Evolutionary conservation across 1,140 invertebrate genomes (phyloP), one percentile per base, ranked within the genome.

Genomic region (Psix sp.): DNA sequence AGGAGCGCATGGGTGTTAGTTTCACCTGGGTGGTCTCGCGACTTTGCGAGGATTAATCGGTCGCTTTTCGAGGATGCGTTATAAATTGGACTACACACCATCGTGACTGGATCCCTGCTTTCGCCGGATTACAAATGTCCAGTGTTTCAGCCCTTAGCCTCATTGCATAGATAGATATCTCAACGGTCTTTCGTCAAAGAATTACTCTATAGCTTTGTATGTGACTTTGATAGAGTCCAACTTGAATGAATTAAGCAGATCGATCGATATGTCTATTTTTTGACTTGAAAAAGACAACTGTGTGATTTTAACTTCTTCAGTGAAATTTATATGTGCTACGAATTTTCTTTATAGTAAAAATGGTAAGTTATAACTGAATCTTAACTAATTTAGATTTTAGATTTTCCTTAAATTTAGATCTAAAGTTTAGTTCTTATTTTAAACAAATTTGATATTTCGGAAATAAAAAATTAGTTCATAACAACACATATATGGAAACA

Each of bases 131-230:
- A 85, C 80, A 85, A 87, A 86, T 85, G 80, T 82, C 79, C 65
- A 56, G 45, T 75, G 79, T 77, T 79, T 78, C 63, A 77, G 74
- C 65, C 80, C 80, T 85, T 82, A 81, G 74, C 80, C 76, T 83
- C 80, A 80, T 81, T 82, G 81, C n/a, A n/a, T 84, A 84, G 83
- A 86, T 86, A 72, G 74, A 82, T 84, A 86, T 87, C 84, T 81
- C 56, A 45, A n/a, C 60, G 65, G 43, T 68, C 63, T 80, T 76
- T 74, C 77, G 67, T 76, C 73, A 79, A 78, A 78, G 79, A 76
- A 81, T 82, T 74, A 82, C 80, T 84, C 71, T 80, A 21, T 79
- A 77, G 75, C 52, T n/a, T n/a, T 66, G 52, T 33, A 17, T 56
- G 42, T 67, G 83, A 84, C 83, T 85, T 84, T 84, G 82, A 85